These are phyloP conservation scores for Arctia plantaginis DNA, from an alignment of 2,888 invertebrate species.

Conservation along the genomic window DNA sequence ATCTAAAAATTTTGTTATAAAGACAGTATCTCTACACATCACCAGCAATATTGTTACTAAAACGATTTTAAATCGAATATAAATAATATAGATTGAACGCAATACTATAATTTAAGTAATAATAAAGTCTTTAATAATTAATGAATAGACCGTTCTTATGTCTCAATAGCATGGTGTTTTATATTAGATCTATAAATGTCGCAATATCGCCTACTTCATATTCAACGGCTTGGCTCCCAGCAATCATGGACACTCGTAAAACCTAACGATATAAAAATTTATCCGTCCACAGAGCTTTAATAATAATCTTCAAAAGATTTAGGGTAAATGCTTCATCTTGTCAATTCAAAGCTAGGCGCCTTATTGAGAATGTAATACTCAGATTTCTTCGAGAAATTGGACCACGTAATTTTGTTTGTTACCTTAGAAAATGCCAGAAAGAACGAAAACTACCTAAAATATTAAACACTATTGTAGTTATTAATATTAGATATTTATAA, in stretches of 20 bases:
- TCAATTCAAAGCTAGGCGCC: slow-evolving; percentile 51
- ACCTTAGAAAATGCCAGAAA: not conserved
- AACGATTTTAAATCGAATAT: too few species aligned
- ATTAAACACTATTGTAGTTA: too few species aligned
- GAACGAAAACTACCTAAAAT: not conserved
- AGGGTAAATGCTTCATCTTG: slow-evolving; percentile 53
- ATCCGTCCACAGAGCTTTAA: slow-evolving; percentile 57
- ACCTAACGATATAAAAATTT: slow-evolving; percentile 61
- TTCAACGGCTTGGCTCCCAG: slow-evolving; percentile 46
- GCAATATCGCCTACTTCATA: slow-evolving; percentile 52
- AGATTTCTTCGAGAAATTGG: slow-evolving; percentile 33
- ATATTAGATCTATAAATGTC: slow-evolving; percentile 41
- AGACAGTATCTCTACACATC: too few species aligned
- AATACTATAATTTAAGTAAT: not conserved
- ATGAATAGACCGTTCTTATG: not conserved
- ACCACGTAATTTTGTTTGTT: slow-evolving; percentile 2
- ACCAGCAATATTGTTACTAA: too few species aligned
- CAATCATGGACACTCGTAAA: slow-evolving; percentile 64
- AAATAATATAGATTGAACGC: too few species aligned
- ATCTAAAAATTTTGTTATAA: too few species aligned
- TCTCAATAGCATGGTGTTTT: slow-evolving; percentile 22
- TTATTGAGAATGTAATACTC: slow-evolving; percentile 43
- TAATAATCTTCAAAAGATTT: slow-evolving; percentile 57
- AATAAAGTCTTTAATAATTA: too few species aligned
- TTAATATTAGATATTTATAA: too few species aligned